These are phyloP conservation scores for Caenorhabditis angaria DNA, from an alignment of 2,888 invertebrate genomes.

Conservation along the genomic window DNA sequence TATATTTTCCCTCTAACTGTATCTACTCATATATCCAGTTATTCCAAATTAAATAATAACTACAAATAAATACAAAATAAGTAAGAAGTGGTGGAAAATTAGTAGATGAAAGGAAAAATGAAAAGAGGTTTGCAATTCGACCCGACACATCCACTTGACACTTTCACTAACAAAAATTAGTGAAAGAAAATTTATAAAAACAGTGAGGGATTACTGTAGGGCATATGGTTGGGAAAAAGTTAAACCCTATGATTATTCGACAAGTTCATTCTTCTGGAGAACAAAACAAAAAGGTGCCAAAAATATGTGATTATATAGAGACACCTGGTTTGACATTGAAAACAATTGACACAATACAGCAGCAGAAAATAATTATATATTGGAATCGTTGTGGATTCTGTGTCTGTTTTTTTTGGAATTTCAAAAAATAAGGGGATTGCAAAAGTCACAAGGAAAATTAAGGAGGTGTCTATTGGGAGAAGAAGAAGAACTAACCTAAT, in stretches of 20 bases:
- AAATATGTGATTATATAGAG: background rate
- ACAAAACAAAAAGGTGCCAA: background rate
- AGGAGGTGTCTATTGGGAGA: background rate
- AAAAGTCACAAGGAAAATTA: background rate
- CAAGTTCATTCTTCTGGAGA: background rate
- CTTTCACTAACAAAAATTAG: background rate
- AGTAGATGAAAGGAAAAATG: background rate
- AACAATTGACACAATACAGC: background rate
- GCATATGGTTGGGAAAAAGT: background rate
- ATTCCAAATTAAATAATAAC: background rate
- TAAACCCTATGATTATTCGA: background rate
- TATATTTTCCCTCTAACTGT: too few relatives aligned
- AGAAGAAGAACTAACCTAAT: background rate
- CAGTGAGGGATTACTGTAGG: too few relatives aligned
- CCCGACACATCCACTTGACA: background rate
- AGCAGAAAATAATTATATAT: background rate
- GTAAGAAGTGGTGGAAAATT: background rate
- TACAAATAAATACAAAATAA: background rate
- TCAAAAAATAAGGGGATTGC: background rate
- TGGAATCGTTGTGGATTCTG: background rate
- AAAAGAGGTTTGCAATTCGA: background rate
- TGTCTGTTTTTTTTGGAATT: too few relatives aligned
- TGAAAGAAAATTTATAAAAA: background rate
- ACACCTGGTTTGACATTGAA: conserved; percentile 2
- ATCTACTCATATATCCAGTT: too few relatives aligned